Evolutionary conservation across 2,888 invertebrate species (phyloP).

Genomic region (Trissolcus japonicus): DNA sequence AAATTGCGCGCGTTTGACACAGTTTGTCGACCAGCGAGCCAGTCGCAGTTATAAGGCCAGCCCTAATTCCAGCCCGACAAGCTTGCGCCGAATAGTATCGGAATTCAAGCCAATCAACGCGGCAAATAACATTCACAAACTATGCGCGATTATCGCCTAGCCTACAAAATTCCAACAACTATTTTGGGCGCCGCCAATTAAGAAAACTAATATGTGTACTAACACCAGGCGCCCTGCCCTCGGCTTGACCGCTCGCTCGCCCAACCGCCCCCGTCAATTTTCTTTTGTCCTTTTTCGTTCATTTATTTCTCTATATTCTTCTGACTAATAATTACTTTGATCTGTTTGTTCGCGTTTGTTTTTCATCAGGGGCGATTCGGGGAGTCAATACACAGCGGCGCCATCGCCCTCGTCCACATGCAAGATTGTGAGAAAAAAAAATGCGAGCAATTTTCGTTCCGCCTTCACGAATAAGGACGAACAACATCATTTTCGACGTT

Average conservation of each 20-base stretch:
- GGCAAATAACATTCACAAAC: slow-evolving; percentile 70
- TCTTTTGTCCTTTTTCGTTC: neutral
- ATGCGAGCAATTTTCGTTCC: slow-evolving; percentile 22
- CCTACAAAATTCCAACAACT: slow-evolving; percentile 74
- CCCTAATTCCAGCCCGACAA: slow-evolving; percentile 26
- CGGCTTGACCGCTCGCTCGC: slow-evolving; percentile 62
- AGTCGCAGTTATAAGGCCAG: slow-evolving; percentile 21
- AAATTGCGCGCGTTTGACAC: slow-evolving; percentile 39
- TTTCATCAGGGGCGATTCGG: slow-evolving; percentile 39
- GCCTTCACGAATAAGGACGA: slow-evolving; percentile 5
- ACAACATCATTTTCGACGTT: slow-evolving; percentile 35
- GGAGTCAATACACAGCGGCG: slow-evolving; percentile 64
- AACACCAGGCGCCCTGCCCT: slow-evolving; percentile 74
- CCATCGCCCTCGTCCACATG: slow-evolving; percentile 64
- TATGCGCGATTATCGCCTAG: slow-evolving; percentile 70
- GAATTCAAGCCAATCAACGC: slow-evolving; percentile 55
- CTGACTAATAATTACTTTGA: slow-evolving; percentile 3
- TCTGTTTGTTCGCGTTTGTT: slow-evolving; percentile 17
- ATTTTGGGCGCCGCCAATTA: slow-evolving; percentile 70
- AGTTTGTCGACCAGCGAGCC: slow-evolving; percentile 24
- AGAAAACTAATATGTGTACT: slow-evolving; percentile 72
- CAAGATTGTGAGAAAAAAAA: slow-evolving; percentile 58
- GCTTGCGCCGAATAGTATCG: slow-evolving; percentile 37
- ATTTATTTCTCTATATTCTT: neutral
- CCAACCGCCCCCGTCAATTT: slow-evolving; percentile 45